Evolutionary conservation across 2,888 invertebrate genomes (phyloP).

Genomic region (Patella depressa): DNA sequence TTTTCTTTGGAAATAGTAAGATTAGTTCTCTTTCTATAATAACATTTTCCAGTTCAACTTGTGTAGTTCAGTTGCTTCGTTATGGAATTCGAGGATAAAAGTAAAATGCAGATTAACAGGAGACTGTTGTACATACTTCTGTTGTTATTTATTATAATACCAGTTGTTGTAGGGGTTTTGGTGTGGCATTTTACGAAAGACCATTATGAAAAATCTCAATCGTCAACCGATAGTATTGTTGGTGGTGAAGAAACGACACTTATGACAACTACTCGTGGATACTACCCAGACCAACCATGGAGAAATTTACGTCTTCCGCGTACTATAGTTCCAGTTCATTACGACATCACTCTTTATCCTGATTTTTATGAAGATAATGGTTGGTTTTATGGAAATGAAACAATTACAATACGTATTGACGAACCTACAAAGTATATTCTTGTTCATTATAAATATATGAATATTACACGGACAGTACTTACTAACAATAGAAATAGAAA

Average conservation of each 20-base stretch:
- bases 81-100: constrained; percentile 12
- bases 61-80: background rate
- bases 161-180: constrained; percentile 50
- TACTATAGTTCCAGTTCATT: constrained; percentile 77
- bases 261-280: constrained; percentile 22
- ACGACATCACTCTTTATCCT: constrained; percentile 80
- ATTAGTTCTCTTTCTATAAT: too few species aligned
- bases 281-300: constrained; percentile 53
- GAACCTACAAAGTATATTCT: constrained; percentile 72
- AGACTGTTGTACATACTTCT: constrained; percentile 45
- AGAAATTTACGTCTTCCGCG: constrained; percentile 76
- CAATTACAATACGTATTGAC: constrained; percentile 63
- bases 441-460: constrained; percentile 76
- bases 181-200: constrained; percentile 51
- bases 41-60: background rate
- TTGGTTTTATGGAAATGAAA: constrained; percentile 63
- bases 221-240: constrained; percentile 20
- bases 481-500: constrained; percentile 31
- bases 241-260: constrained; percentile 8
- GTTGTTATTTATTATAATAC: constrained; percentile 48
- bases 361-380: constrained; percentile 75
- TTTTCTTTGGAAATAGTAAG: too few species aligned
- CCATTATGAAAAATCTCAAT: constrained; percentile 13
- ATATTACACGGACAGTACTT: constrained; percentile 72
- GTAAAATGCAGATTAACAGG: constrained; percentile 35